Base-by-base conservation (phyloP, 2,113 vertebrate species). In the Neotoma lepida region DNA sequence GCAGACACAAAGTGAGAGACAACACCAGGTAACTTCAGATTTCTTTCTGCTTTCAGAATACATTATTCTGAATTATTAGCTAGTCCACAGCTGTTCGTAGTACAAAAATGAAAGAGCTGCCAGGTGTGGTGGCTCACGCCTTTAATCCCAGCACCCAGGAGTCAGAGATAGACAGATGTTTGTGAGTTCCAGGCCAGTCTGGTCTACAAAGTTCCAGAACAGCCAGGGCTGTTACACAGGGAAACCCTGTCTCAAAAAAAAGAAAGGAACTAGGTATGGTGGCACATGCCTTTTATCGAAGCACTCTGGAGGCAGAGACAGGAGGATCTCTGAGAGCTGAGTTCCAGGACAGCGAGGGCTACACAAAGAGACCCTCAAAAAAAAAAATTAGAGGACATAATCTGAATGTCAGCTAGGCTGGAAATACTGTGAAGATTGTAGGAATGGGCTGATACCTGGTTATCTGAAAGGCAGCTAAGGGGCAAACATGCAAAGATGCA, bases 11-110 rank as follows among this genome's bases (percentile, higher is more conserved):
- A 39, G 30, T n/a, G 51, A 86, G 14, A 61, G 56, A 39, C 5
- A 44, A 33, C 30, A 2, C 51, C 28, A 49, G 71, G 35, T 49
- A 30, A 26, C 66, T 71, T 91, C 49, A 66, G 51, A 44, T 44
- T 73, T 58, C 26, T 33, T 56, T 88, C 68, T 88, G 1, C 35
- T 54, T 24, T 76, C 7, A 41, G 24, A 28, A 4, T 74, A 46
- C 35, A 6, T 80, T 76, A 49, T 70, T 91, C 51, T 91, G 70
- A 90, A 63, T 77, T 82, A 86, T 66, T 71, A 95, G 68, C 58
- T 80, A 3, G 28, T 68, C 15, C 44, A 26, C 46, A 66, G 24
- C 33, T 93, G 9, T 80, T 61, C 70, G 7, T 92, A 66, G 30
- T 78, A 44, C 56, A 58, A 51, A 86, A 91, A 58, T 33, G 77